Evolutionary conservation across 2,797 vertebrate genomes (phyloP), one percentile per base, ranked within the genome.

Genomic region (Crypturellus tataupa): DNA sequence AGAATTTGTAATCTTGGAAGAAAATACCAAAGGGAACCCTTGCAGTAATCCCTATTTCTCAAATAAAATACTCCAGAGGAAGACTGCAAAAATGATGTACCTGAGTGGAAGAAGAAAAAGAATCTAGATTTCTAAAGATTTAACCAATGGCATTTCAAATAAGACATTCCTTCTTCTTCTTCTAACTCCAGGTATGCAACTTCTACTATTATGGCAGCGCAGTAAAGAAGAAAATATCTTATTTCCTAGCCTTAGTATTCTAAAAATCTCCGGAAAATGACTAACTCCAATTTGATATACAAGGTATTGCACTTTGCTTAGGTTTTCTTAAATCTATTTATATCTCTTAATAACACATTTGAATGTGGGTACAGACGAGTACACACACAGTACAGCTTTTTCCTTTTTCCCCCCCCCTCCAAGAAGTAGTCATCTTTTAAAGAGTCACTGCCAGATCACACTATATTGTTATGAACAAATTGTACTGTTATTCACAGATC

Each of bases 61-160:
- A 76, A 60, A 39, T 6, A 56, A 46, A 40, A 35, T 33, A 75
- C 62, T 13, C 37, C 39, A 68, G 29, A 80, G 82, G 62, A 8
- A 46, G 14, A 18, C 12, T 79, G 33, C 19, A 73, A 17, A 85
- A 85, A 64, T 46, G 6, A 64, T 27, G 64, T 84, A 29, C 40
- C 62, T 4, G 75, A 71, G 21, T 5, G 15, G 33, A 64, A 25
- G 20, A 49, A 56, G 53, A 68, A 56, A 49, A 68, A 71, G 2
- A 55, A 44, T 58, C n/a, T 46, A 27, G 1, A 17, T 63, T 71
- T 90, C 67, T 59, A 37, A 90, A 75, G 84, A 75, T 19, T 53
- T 71, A 90, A 13, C 42, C 63, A 90, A 39, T 55, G 33, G 40
- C 42, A 84, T 62, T 69, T 84, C 76, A 86, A 84, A 58, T 19